Evolutionary conservation across 2,888 invertebrate genomes (phyloP).

Genomic region (Scaeva pyrastri): DNA sequence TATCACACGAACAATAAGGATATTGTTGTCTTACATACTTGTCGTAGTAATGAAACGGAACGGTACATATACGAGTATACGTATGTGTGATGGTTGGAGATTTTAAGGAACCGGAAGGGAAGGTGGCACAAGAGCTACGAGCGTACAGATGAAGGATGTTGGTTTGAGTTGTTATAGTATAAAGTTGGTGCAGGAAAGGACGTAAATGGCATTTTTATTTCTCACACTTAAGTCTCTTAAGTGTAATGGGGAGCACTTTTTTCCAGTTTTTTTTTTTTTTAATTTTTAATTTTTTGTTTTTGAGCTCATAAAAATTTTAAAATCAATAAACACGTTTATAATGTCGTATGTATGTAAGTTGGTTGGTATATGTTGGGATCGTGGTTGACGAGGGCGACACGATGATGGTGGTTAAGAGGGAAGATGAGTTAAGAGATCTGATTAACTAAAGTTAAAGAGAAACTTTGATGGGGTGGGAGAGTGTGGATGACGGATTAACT

Average conservation of each 20-base stretch:
- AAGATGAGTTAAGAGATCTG: neutral
- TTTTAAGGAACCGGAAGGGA: neutral
- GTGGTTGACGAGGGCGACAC: constrained; percentile 11
- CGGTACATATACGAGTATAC: no score
- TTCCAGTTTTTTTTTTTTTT: no score
- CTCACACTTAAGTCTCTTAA: constrained; percentile 37
- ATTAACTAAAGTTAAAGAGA: constrained; percentile 4
- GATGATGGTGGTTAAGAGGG: neutral
- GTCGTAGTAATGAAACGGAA: constrained; percentile 50
- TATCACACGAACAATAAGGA: constrained; percentile 68
- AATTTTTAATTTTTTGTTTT: no score
- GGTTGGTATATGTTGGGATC: neutral
- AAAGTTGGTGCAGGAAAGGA: constrained; percentile 25
- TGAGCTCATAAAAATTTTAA: constrained; percentile 15
- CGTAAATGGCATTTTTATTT: constrained; percentile 39
- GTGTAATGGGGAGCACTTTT: constrained; percentile 47
- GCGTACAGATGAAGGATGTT: neutral
- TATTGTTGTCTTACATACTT: constrained; percentile 71
- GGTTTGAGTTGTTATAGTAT: constrained; percentile 13
- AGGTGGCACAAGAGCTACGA: neutral
- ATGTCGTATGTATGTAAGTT: neutral
- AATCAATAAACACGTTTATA: constrained; percentile 12
- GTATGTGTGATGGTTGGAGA: constrained; percentile 18
- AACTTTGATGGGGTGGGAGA: neutral
- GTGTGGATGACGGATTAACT: neutral